Base-by-base conservation (phyloP, 2,113 vertebrate genomes). In the Amphilophus citrinellus region DNA sequence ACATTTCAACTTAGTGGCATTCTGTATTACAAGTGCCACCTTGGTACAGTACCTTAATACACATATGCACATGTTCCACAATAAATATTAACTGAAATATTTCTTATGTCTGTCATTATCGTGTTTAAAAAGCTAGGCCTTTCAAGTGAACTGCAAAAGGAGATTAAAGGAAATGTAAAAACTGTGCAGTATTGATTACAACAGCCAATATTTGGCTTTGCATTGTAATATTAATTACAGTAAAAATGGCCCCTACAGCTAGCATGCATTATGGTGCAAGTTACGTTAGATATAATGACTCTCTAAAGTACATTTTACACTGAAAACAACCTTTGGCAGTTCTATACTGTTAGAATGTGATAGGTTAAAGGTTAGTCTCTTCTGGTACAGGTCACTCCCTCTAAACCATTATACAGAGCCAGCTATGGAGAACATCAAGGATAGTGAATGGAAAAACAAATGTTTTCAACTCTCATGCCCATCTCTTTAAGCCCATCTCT, bases 391-490 rank as follows among this genome's bases (percentile, higher is more conserved):
- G 32, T 20, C 32, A n/a, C 61, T 17, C 5, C 32, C 61, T 62
- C 27, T 32, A n/a, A 1, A 73, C 10, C 6, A 32, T n/a, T n/a
- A 61, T 50, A 61, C 9, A 22, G 5, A 62, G 27, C 60, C 17
- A 39, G 73, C 1, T 20, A 58, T 22, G 18, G 42, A 82, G 7
- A 59, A 58, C 3, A 32, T 71, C 4, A 44, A 50, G 50, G 15
- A 53, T 0, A 17, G 44, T 56, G 6, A 73, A 56, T 56, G 18
- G 10, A 73, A 73, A 82, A 73, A 78, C n/a, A 0, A 42, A 77
- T 82, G 47, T 10, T 68, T 84, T 57, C n/a, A 57, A 56, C 57
- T 79, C 10, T 27, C 7, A 53, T 78, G 58, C 84, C 3, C 24
- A 24, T 24, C 24, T 24, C 24, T 24, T 24, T 24, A 24, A 24